Base-by-base conservation (phyloP, 2,888 invertebrate species). In the Melieria crassipennis region DNA sequence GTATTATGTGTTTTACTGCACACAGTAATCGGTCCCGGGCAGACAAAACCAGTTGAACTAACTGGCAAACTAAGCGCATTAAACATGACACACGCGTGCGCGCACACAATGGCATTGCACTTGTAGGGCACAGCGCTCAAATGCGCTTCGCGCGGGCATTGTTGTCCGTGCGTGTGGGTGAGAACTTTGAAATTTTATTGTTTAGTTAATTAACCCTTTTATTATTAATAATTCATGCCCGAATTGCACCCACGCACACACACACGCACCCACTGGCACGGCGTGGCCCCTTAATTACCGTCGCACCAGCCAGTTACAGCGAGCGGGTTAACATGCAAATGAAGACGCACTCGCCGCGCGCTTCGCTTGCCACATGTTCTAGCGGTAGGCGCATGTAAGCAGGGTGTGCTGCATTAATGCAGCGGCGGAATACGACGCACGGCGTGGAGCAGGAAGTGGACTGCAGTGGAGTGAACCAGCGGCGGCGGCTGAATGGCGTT, bases 161-260 rank as follows among this genome's bases (percentile, higher is more conserved):
- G 5, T 57, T 16, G 16, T 46, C 42, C 60, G 48, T 7, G 57
- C 73, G 71, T 65, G 66, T 52, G 69, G 69, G 65, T 72, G 66
- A 71, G 66, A 73, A 75, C 70, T 64, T 72, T 61, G 65, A 76
- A 73, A 69, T 75, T 76, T 76, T 77, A 80, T 79, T 79, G 78
- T 78, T 77, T 77, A 78, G 79, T 78, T 80, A 80, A 80, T 80
- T 79, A 79, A 78, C 75, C 78, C 77, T 78, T 78, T 78, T 73
- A 77, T 70, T 72, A 78, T 79, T 77, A 78, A 78, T 75, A 77
- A 81, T 79, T 78, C 75, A 80, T 78, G 72, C 62, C 46, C 56
- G 45, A 70, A 78, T 76, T 77, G 78, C 73, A 73, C 76, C 68
- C 67, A 69, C 62, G 63, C 52, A 61, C 52, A 70, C 46, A 73